Evolutionary conservation across 2,113 vertebrate species (phyloP).

Genomic region (Galemys pyrenaicus): DNA sequence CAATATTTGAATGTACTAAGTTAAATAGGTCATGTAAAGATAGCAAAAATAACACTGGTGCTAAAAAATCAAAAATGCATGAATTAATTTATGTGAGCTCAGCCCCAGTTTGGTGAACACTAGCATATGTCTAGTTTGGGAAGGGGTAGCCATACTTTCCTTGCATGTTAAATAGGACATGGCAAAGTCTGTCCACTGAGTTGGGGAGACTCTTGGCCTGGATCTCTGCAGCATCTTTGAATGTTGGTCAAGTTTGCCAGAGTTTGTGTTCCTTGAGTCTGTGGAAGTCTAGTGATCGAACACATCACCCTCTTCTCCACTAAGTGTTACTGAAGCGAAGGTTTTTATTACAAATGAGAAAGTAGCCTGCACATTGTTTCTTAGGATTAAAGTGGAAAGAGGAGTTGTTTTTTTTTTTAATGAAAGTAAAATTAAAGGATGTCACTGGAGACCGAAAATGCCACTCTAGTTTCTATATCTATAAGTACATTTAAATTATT

Average conservation of each 20-base stretch:
- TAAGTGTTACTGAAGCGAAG: neutral
- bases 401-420: neutral
- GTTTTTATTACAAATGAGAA: constrained; percentile 33
- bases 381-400: neutral
- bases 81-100: neutral
- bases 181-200: neutral
- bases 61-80: neutral
- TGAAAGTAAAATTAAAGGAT: neutral
- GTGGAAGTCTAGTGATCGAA: neutral
- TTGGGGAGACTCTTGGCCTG: neutral
- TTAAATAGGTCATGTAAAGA: neutral
- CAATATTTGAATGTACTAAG: neutral
- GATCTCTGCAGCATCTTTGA: neutral
- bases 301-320: neutral
- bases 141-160: neutral
- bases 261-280: too few relatives aligned
- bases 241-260: too few relatives aligned
- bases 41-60: neutral
- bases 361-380: neutral
- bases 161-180: neutral
- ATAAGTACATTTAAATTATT: neutral
- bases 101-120: neutral
- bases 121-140: neutral
- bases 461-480: neutral
- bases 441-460: neutral